A percentile compares a stretch with the other conserved stretches of the same genome.
Conservation (phyloP, 2,888 invertebrate genomes). For the Venusia cambrica region DNA sequence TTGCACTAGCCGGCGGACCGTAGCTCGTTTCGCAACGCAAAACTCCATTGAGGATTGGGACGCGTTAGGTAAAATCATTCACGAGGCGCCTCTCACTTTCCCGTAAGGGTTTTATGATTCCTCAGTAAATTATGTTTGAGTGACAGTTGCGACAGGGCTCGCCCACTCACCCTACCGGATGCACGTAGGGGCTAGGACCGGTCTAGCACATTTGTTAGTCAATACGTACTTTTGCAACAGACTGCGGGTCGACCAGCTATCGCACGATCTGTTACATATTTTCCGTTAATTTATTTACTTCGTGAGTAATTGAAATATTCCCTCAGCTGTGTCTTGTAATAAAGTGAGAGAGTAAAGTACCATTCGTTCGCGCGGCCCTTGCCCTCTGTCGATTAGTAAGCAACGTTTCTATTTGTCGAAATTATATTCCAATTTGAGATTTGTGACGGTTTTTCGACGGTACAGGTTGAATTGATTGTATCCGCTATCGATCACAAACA, state of each 20-base stretch:
- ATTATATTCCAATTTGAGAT: conserved; percentile 49
- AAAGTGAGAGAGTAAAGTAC: conserved; percentile 36
- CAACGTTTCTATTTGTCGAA: conserved; percentile 54
- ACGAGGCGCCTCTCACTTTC: conserved; percentile 52
- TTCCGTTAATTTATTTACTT: conserved; percentile 73
- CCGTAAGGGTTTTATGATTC: conserved; percentile 51
- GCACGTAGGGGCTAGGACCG: conserved; percentile 76
- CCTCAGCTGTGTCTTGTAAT: conserved; percentile 67
- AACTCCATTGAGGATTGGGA: conserved; percentile 61
- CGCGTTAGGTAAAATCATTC: conserved; percentile 57
- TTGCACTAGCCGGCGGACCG: conserved; percentile 35
- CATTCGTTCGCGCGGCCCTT: conserved; percentile 61
- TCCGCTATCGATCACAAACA: conserved; percentile 17
- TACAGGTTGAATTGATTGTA: conserved; percentile 23
- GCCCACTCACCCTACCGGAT: conserved; percentile 74
- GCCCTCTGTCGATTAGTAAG: conserved; percentile 50
- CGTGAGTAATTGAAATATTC: conserved; percentile 62
- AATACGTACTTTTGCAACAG: conserved; percentile 68
- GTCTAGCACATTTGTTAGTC: conserved; percentile 50
- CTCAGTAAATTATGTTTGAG: conserved; percentile 60
- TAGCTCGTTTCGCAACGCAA: conserved; percentile 58
- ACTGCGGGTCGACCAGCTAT: conserved; percentile 71
- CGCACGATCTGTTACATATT: conserved; percentile 70
- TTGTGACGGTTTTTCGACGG: conserved; percentile 35
- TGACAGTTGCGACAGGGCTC: conserved; percentile 63